These are phyloP conservation scores for Callosobruchus maculatus DNA, from an alignment of 2,888 invertebrate genomes.

Conservation along the genomic window DNA sequence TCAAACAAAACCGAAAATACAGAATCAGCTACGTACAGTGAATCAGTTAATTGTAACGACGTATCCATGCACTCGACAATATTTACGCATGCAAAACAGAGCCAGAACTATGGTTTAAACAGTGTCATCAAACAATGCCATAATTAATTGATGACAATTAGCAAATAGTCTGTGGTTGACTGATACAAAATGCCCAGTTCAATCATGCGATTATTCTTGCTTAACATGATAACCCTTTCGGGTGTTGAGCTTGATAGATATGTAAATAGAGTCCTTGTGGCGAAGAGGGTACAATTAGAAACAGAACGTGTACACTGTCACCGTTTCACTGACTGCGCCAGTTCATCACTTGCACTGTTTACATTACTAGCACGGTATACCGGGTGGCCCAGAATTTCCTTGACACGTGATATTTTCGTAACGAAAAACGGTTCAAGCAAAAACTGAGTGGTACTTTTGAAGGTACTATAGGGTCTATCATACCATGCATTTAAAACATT, in stretches of 20 bases:
- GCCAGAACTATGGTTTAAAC: slow-evolving; percentile 39
- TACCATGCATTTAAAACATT: too few relatives aligned
- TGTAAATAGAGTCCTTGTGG: slow-evolving; percentile 41
- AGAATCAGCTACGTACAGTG: not conserved
- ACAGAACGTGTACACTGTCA: slow-evolving; percentile 20
- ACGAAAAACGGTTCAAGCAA: too few relatives aligned
- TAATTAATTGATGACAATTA: slow-evolving; percentile 49
- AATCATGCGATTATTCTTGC: slow-evolving; percentile 49
- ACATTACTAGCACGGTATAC: not conserved
- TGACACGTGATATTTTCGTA: too few relatives aligned
- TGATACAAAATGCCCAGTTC: slow-evolving; percentile 51
- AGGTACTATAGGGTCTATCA: too few relatives aligned
- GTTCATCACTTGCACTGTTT: not conserved
- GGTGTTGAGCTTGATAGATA: slow-evolving; percentile 47
- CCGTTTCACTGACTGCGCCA: not conserved
- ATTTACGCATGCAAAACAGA: slow-evolving; percentile 37
- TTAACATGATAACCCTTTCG: slow-evolving; percentile 48
- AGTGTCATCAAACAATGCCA: slow-evolving; percentile 43
- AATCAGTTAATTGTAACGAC: not conserved
- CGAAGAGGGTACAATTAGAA: slow-evolving; percentile 39
- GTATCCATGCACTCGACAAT: slow-evolving; percentile 13
- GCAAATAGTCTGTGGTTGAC: slow-evolving; percentile 50
- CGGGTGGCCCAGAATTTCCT: too few relatives aligned
- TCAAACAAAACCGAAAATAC: not conserved
- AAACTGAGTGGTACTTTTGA: too few relatives aligned